These are phyloP conservation scores for Muscicapa adusta DNA, from an alignment of 2,113 vertebrate genomes.

Conservation along the genomic window DNA sequence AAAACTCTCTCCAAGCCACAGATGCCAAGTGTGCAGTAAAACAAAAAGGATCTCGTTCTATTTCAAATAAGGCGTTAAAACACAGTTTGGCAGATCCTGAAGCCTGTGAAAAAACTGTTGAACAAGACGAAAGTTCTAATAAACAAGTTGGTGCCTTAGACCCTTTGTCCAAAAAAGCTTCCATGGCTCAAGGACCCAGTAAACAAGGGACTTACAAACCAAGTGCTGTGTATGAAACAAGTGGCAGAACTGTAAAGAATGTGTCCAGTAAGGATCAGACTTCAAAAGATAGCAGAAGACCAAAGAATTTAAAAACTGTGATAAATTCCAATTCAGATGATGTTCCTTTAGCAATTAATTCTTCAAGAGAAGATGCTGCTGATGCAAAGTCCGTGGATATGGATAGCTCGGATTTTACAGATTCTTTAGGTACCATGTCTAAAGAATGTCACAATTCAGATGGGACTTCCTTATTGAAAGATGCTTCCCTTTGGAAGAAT, in stretches of 20 bases:
- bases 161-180: slow-evolving; percentile 4
- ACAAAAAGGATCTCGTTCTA: neutral
- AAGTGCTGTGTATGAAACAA: neutral
- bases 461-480: neutral
- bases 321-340: slow-evolving; percentile 22
- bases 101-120: slow-evolving; percentile 22
- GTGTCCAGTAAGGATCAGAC: neutral
- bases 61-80: slow-evolving; percentile 38
- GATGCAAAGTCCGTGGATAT: neutral
- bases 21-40: slow-evolving; percentile 28
- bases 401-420: neutral
- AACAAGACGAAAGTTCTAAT: slow-evolving; percentile 24
- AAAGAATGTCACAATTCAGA: neutral
- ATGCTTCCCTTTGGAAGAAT: neutral
- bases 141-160: slow-evolving; percentile 51
- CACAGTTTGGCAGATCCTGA: neutral
- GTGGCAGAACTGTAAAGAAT: neutral
- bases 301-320: slow-evolving; percentile 50
- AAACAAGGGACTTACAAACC: slow-evolving; percentile 15
- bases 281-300: slow-evolving; percentile 30
- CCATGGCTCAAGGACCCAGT: slow-evolving; percentile 8
- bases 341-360: neutral
- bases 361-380: slow-evolving; percentile 13
- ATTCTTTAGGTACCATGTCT: neutral
- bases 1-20: neutral